A percentile compares a stretch with the other conserved stretches of the same genome.
phyloP scores from a whole-genome alignment of 2,797 vertebrate genomes.

The Lepus townsendii region DNA sequence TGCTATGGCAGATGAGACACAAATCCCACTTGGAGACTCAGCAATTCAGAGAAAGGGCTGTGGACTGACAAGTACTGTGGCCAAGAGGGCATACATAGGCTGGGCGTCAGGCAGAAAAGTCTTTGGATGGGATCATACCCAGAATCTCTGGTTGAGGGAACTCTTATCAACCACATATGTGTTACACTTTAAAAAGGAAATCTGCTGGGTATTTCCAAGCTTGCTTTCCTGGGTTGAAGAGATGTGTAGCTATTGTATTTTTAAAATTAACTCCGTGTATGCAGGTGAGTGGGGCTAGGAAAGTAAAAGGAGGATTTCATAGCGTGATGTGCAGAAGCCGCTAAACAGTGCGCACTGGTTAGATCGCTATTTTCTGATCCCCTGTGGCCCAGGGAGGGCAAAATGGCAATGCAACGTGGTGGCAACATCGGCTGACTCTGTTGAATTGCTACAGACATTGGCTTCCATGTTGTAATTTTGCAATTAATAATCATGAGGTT shows the following conservation, averaged over 20 bases:
- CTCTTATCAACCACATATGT: neutral
- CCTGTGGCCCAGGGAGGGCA: neutral
- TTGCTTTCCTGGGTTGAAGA: slow-evolving; percentile 16
- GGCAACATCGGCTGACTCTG: neutral
- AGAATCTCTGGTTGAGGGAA: slow-evolving; percentile 28
- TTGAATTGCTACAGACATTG: neutral
- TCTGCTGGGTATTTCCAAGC: neutral
- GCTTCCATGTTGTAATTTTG: neutral
- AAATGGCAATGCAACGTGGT: neutral
- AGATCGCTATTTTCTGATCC: neutral
- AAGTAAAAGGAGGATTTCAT: neutral
- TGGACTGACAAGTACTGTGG: no score
- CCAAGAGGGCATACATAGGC: neutral
- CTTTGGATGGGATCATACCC: neutral
- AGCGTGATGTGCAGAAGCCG: neutral
- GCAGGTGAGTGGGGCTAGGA: neutral
- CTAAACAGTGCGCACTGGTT: neutral
- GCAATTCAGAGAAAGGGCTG: neutral
- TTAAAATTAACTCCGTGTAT: neutral
- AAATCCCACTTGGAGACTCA: neutral
- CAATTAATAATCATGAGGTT: neutral
- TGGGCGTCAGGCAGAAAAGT: neutral
- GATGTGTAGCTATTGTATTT: neutral
- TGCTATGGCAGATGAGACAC: neutral
- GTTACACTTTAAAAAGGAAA: neutral